Evolutionary conservation across 92 coral and sea anemone species (phyloP).

Genomic region (Micromussa lordhowensis): DNA sequence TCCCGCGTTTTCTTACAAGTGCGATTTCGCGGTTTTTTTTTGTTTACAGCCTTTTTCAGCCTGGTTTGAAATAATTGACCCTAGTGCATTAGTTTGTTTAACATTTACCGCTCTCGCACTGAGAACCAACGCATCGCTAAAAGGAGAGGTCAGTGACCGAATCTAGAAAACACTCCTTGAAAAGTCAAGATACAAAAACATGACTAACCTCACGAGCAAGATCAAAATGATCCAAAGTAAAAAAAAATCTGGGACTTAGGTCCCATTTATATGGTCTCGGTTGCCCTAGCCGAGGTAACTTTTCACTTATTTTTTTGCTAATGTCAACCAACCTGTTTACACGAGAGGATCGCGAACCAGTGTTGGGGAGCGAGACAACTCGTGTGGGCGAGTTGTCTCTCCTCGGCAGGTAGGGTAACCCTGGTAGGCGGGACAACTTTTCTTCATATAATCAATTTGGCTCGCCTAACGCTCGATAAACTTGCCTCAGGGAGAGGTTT

Average conservation of each 20-base stretch:
- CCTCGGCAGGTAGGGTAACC: no score
- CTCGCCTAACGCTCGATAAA: no score
- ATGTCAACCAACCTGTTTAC: no score
- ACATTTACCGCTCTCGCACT: neutral
- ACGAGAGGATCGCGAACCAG: no score
- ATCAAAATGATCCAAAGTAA: neutral
- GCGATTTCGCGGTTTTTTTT: neutral
- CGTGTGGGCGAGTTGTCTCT: no score
- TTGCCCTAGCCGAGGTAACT: no score
- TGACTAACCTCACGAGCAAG: neutral
- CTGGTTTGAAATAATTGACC: neutral
- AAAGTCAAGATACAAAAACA: neutral
- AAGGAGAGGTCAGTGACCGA: neutral
- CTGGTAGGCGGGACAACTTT: no score
- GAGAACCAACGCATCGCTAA: neutral
- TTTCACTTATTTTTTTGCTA: no score
- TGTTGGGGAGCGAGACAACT: no score
- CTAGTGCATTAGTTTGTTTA: neutral
- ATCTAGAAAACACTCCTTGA: neutral
- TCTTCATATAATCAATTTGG: no score
- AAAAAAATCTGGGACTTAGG: neutral
- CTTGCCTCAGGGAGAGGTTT: no score
- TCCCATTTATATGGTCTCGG: no score
- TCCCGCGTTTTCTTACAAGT: neutral
- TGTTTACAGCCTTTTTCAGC: neutral